phyloP scores from a whole-genome alignment of 2,113 vertebrate species.

The Harpagus bidentatus region DNA sequence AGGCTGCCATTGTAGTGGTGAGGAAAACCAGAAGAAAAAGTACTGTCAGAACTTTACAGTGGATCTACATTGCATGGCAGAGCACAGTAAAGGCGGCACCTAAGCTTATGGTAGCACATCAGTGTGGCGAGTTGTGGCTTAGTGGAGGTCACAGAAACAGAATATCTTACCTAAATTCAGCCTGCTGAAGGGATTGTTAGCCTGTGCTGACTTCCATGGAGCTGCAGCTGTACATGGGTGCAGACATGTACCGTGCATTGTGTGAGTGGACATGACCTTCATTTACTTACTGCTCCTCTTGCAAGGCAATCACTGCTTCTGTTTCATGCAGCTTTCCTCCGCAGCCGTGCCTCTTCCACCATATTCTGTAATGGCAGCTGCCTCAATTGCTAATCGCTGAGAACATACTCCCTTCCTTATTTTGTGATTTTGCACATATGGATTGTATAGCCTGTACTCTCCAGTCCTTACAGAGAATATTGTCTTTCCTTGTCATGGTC shows the following conservation, averaged over 20 bases:
- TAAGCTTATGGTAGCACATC: neutral
- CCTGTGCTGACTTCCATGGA: neutral
- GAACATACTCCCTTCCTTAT: neutral
- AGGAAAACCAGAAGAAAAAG: neutral
- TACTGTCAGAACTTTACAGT: neutral
- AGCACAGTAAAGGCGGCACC: neutral
- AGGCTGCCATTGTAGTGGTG: neutral
- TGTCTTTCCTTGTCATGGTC: neutral
- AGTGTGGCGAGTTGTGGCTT: neutral
- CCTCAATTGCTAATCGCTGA: neutral
- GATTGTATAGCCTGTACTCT: neutral
- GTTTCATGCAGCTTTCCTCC: neutral
- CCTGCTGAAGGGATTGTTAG: neutral
- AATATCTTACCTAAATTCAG: neutral
- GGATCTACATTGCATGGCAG: neutral
- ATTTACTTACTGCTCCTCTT: neutral
- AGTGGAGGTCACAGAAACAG: neutral
- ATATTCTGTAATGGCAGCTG: neutral
- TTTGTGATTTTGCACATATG: neutral
- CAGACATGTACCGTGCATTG: fast-evolving
- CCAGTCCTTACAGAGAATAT: neutral
- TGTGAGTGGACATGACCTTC: neutral
- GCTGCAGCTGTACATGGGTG: neutral
- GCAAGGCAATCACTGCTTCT: neutral
- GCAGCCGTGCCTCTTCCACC: neutral